These are phyloP conservation scores for Cryptomyrus ogoouensis DNA, from an alignment of 2,113 vertebrate species.

Conservation along the genomic window DNA sequence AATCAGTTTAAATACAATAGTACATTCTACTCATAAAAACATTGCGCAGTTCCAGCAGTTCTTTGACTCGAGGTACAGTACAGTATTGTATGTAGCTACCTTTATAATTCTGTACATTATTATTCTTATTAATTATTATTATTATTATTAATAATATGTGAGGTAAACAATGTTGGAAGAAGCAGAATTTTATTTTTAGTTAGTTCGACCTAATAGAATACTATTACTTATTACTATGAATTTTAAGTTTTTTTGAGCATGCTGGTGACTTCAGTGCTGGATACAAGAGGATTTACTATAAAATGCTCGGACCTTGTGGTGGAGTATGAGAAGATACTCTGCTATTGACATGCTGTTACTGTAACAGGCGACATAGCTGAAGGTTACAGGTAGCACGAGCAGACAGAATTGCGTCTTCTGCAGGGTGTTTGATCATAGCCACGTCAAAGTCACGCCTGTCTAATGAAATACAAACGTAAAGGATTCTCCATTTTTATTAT, in stretches of 20 bases:
- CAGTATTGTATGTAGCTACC: not conserved
- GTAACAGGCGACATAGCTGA: not conserved
- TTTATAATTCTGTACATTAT: not conserved
- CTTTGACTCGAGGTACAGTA: not conserved
- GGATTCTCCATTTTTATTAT: slow-evolving; percentile 43
- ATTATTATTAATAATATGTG: not conserved
- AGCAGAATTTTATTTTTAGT: not conserved
- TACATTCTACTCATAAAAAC: no score
- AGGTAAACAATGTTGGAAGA: not conserved
- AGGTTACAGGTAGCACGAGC: slow-evolving; percentile 33
- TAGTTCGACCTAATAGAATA: not conserved
- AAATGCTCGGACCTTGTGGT: not conserved
- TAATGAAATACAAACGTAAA: slow-evolving; percentile 49
- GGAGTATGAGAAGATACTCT: not conserved
- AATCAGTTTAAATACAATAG: no score
- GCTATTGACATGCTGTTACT: not conserved
- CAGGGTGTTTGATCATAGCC: slow-evolving; percentile 48
- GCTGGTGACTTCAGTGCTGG: not conserved
- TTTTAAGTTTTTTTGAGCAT: not conserved
- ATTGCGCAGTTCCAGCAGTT: no score
- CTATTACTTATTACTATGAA: not conserved
- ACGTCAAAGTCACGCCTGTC: slow-evolving; percentile 42
- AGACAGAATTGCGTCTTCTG: slow-evolving; percentile 49
- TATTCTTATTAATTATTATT: no score
- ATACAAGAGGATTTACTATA: not conserved